Evolutionary conservation across 2,113 vertebrate genomes (phyloP), one percentile per base, ranked within the genome.

Genomic region (Tauraco erythrolophus): DNA sequence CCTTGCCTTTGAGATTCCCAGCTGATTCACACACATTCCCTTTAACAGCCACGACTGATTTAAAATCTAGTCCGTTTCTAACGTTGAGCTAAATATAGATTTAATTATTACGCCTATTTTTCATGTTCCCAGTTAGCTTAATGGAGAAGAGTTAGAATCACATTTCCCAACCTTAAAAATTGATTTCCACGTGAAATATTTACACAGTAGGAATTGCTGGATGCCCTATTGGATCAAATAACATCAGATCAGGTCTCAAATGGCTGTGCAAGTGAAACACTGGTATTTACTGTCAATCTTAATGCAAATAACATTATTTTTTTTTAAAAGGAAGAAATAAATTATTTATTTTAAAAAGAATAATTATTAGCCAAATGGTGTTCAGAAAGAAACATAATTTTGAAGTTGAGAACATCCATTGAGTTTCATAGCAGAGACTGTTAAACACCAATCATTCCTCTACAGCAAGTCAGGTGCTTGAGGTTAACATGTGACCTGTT

Each of bases 141-240:
- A 60, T n/a, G 27, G 21, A 48, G 48, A 54, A 74, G 61, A 80
- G 39, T 35, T 82, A 70, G 27, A 72, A 72, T 76, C 33, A 30
- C 18, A 3, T 71, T 82, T 81, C 48, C 21, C 39, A 74, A n/a
- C 13, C 64, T 87, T 84, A 89, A 94, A 75, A 81, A 64, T 76
- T 48, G 4, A 76, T 89, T 92, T 87, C 43, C 39, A 15, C 31
- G 24, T 92, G 76, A 92, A 91, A 92, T 86, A 91, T 84, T 97
- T 91, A 86, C n/a, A 57, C 25, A 35, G 35, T 50, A 46, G 41
- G 48, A 81, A 70, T 65, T 69, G 43, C 12, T 82, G 57, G 30
- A 25, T 82, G n/a, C 17, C 19, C 19, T 62, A 16, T n/a, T 66
- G 75, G 89, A 74, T 94, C 64, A 80, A 69, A 7, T 78, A 54